These are phyloP conservation scores for Cyprinodon variegatus DNA, from an alignment of 2,113 vertebrate species.

Conservation along the genomic window DNA sequence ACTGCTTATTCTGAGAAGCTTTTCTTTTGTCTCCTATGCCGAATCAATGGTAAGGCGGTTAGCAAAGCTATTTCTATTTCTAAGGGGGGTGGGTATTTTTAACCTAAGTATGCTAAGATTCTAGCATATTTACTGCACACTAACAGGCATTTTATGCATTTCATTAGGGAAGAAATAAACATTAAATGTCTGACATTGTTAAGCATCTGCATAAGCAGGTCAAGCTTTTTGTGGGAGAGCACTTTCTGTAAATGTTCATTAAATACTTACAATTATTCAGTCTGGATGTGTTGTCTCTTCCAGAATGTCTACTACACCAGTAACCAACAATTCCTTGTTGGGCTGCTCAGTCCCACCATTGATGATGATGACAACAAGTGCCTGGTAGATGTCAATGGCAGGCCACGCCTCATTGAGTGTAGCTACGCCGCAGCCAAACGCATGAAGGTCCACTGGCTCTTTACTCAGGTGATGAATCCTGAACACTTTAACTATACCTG, in stretches of 20 bases:
- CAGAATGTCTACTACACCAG: slow-evolving; percentile 98
- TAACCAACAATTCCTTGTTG: slow-evolving; percentile 89
- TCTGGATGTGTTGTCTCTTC: slow-evolving; percentile 62
- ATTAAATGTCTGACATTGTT: slow-evolving; percentile 5
- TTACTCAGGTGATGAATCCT: slow-evolving; percentile 88
- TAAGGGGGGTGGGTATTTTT: slow-evolving; percentile 30
- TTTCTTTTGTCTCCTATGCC: slow-evolving; percentile 21
- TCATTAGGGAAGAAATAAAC: too few species aligned
- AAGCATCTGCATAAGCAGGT: slow-evolving; percentile 27
- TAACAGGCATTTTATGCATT: too few species aligned
- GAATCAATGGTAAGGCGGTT: slow-evolving; percentile 46
- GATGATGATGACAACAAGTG: slow-evolving; percentile 98
- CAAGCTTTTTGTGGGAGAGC: slow-evolving; percentile 23
- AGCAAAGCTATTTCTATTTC: slow-evolving; percentile 25
- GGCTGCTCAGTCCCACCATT: slow-evolving; percentile 93
- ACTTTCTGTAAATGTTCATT: slow-evolving; percentile 36
- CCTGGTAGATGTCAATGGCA: slow-evolving; percentile 96
- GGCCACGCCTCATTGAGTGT: slow-evolving; percentile 94
- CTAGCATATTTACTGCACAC: slow-evolving; percentile 35
- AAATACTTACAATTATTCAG: slow-evolving; percentile 4
- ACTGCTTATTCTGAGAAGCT: slow-evolving; percentile 35
- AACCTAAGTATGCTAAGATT: slow-evolving; percentile 27
- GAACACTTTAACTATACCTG: neutral
- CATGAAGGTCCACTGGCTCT: slow-evolving; percentile 98
- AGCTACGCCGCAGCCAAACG: slow-evolving; percentile 94